Evolutionary conservation across 2,797 vertebrate species (phyloP), one percentile per base, ranked within the genome.

Genomic region (Rachycentron canadum): DNA sequence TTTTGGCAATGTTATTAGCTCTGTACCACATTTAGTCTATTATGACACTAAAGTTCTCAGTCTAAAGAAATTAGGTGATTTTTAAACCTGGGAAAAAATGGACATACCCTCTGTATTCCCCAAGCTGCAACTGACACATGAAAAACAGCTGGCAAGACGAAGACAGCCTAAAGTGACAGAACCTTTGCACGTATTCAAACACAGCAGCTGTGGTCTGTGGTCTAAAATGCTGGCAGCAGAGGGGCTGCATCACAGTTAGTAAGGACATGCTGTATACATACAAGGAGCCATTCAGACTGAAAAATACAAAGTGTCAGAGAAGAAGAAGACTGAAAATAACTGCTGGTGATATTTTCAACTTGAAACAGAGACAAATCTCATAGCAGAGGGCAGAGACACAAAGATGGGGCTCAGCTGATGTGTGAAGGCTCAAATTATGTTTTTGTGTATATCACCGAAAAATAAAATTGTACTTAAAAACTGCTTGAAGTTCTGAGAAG

Each of bases 151-250:
- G 21, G 59, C 58, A 80, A 73, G 36, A 82, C 60, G 56, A 85
- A 78, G 67, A 78, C 63, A 87, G 63, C 40, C 73, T 67, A 23
- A 66, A 67, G 63, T 72, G 74, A 70, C 69, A 69, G 50, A 81
- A 56, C 26, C 40, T 41, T 64, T 58, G 58, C 61, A 58, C 40
- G 36, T 25, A 67, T 58, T 76, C 43, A 62, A 67, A 67, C 28
- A 53, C 43, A 53, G 70, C 66, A 80, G 83, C 64, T 86, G 70
- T 58, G 73, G 32, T 7, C 7, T 7, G n/a, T 32, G 7, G 58
- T 53, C 58, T 12, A 38, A 70, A 49, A 61, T 36, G 28, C 49
- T 69, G 69, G 53, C 80, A 74, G 71, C 36, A 25, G 74, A 62
- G 78, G 26, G 43, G 41, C 59, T 60, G 58, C 61, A 52, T 60